Conservation (phyloP, 2,888 invertebrate genomes). For the Pecten maximus region DNA sequence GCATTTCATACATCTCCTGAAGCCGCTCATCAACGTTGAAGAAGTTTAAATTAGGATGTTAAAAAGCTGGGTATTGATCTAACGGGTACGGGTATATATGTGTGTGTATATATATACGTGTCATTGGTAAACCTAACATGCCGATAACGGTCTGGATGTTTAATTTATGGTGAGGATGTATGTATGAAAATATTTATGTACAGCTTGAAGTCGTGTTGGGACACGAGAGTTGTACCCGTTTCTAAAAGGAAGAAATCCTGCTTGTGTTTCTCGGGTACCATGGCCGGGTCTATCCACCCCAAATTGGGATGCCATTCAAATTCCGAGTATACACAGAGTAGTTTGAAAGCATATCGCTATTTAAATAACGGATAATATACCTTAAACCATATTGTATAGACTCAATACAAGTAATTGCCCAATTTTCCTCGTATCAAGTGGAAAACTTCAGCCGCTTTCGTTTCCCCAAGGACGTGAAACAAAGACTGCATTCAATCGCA, state of each 20-base stretch:
- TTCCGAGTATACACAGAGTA: background rate
- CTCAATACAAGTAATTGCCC: constrained; percentile 15
- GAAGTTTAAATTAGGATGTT: constrained; percentile 35
- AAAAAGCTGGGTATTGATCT: background rate
- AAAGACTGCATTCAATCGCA: background rate
- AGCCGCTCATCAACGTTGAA: background rate
- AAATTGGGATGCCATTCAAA: constrained; percentile 1
- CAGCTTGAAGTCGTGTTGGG: background rate
- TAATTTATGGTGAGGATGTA: constrained; percentile 29
- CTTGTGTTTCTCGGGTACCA: background rate
- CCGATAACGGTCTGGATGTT: constrained; percentile 23
- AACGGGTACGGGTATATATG: background rate
- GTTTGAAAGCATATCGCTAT: constrained; percentile 1
- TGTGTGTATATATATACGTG: constrained; percentile 13
- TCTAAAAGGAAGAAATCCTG: background rate
- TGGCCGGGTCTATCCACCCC: background rate
- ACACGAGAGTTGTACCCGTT: background rate
- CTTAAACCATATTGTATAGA: background rate
- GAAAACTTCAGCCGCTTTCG: background rate
- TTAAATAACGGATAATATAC: constrained; percentile 25
- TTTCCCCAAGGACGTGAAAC: constrained; percentile 11
- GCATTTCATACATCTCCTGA: background rate
- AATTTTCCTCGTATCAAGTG: constrained; percentile 25
- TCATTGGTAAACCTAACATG: background rate
- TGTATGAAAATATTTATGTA: constrained; percentile 17